These are phyloP conservation scores for Neomorphus geoffroyi DNA, from an alignment of 2,797 vertebrate species.

Conservation along the genomic window DNA sequence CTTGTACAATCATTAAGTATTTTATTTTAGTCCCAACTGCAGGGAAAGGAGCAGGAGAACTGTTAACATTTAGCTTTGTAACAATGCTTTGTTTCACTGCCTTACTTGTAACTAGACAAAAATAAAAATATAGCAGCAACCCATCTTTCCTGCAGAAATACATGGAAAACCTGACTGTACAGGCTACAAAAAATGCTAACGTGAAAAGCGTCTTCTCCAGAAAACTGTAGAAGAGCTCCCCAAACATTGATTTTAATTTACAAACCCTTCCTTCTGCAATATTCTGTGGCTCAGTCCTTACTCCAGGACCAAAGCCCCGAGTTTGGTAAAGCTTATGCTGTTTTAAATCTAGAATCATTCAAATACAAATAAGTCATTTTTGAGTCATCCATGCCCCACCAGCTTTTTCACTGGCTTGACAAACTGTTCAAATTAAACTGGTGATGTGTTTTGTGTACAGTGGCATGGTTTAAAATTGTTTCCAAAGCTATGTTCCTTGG, in stretches of 20 bases:
- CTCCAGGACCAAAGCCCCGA: not conserved
- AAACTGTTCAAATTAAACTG: not conserved
- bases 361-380: not conserved
- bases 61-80: not conserved
- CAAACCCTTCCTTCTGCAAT: not conserved
- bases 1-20: not conserved
- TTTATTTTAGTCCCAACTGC: slow-evolving; percentile 1
- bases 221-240: not conserved
- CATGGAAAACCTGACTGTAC: not conserved
- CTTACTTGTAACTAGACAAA: not conserved
- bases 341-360: not conserved
- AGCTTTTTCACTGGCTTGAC: not conserved
- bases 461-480: not conserved
- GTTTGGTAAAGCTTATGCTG: not conserved
- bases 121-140: not conserved
- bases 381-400: not conserved
- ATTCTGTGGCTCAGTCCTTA: not conserved
- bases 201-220: not conserved
- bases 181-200: not conserved
- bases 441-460: not conserved
- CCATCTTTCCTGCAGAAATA: not conserved
- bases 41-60: not conserved
- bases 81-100: not conserved
- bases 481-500: not conserved
- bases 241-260: not conserved